phyloP scores from a whole-genome alignment of 2,797 vertebrate genomes.

The Leptoclinus maculatus region DNA sequence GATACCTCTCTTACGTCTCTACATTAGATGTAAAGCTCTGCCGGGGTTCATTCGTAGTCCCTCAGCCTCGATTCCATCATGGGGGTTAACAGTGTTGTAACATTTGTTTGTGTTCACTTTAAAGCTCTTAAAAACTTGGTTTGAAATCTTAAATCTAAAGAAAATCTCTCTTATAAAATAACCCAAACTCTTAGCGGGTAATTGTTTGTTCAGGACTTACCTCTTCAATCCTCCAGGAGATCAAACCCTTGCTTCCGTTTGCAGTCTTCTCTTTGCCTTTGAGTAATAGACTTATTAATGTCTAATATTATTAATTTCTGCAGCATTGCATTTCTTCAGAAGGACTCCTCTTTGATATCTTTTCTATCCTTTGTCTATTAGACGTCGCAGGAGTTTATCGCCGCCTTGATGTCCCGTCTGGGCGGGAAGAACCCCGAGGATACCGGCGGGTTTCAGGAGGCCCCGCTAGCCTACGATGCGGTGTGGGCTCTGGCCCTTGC shows the following conservation, averaged over 20 bases:
- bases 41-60: not conserved
- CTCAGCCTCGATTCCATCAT: not conserved
- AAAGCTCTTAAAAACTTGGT: not conserved
- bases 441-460: conserved; percentile 95
- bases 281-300: not conserved
- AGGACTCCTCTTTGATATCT: not conserved
- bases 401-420: conserved; percentile 90
- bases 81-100: not conserved
- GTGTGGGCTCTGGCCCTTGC: conserved; percentile 96
- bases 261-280: not conserved
- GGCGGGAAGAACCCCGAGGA: conserved; percentile 93
- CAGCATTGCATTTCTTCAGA: not conserved
- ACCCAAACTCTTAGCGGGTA: not conserved
- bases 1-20: not conserved
- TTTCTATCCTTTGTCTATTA: conserved; percentile 56
- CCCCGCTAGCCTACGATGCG: conserved; percentile 94
- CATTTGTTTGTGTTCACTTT: not conserved
- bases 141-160: not conserved
- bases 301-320: not conserved
- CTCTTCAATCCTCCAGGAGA: not conserved
- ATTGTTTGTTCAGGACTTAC: not conserved
- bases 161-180: not conserved
- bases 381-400: conserved; percentile 95
- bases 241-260: conserved; percentile 3
- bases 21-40: not conserved